Evolutionary conservation across 92 coral and sea anemone genomes (phyloP).

Genomic region (Chrysogorgia sp.): DNA sequence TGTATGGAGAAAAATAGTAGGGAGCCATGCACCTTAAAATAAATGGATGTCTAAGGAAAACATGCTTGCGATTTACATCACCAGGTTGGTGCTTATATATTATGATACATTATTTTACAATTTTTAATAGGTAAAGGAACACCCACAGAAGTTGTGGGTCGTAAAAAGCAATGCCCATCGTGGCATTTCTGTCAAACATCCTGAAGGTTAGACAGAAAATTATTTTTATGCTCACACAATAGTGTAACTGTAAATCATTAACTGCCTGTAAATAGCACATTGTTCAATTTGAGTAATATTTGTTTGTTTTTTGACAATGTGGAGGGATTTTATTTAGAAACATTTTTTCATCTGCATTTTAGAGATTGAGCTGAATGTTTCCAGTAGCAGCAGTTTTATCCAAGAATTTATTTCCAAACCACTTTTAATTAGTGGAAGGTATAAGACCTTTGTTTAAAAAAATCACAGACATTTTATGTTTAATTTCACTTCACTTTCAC

Average conservation of each 20-base stretch:
- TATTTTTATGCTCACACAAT: background rate
- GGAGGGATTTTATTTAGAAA: background rate
- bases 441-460: background rate
- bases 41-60: too few species aligned
- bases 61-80: too few species aligned
- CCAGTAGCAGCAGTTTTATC: constrained; percentile 73
- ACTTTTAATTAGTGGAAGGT: constrained; percentile 77
- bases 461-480: too few species aligned
- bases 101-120: background rate
- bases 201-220: constrained; percentile 67
- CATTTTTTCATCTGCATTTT: background rate
- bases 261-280: too few species aligned
- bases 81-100: background rate
- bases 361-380: constrained; percentile 76
- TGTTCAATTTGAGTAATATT: too few species aligned
- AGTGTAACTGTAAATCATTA: too few species aligned
- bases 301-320: too few species aligned
- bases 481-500: too few species aligned
- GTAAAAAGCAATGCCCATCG: constrained; percentile 90
- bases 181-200: constrained; percentile 85
- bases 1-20: too few species aligned
- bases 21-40: too few species aligned
- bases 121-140: constrained; percentile 57
- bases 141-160: constrained; percentile 89
- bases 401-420: constrained; percentile 91